Conservation (phyloP, 1,140 invertebrate species). For the Episyrphus balteatus region DNA sequence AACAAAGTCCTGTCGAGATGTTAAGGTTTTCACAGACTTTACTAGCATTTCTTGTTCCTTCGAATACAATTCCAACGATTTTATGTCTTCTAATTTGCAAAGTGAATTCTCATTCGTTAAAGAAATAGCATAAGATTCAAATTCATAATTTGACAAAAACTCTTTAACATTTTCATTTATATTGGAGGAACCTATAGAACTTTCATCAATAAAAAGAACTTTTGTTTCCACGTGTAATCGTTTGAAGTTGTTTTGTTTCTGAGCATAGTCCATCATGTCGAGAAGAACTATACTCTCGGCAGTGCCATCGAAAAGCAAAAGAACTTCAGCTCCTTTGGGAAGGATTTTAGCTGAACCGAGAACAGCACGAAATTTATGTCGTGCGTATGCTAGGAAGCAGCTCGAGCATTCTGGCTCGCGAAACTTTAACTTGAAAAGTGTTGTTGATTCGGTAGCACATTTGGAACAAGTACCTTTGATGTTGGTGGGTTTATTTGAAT, state of each 20-base stretch:
- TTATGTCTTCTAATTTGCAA: not conserved
- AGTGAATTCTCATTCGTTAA: constrained; percentile 1
- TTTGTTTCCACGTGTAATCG: constrained; percentile 20
- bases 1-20: constrained; percentile 22
- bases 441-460: constrained; percentile 10
- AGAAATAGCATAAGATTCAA: constrained; percentile 16
- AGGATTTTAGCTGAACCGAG: constrained; percentile 27
- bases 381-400: constrained; percentile 23
- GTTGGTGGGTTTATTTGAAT: not conserved
- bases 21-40: constrained; percentile 5
- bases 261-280: constrained; percentile 28
- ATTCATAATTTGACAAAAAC: constrained; percentile 11
- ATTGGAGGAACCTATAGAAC: constrained; percentile 9
- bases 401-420: constrained; percentile 19
- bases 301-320: constrained; percentile 24
- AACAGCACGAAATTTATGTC: constrained; percentile 33
- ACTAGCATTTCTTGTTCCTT: not conserved
- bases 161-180: not conserved
- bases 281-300: constrained; percentile 20
- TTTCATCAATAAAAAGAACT: constrained; percentile 27
- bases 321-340: constrained; percentile 19
- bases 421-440: constrained; percentile 24
- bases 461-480: constrained; percentile 17
- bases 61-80: constrained; percentile 6
- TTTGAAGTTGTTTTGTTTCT: constrained; percentile 28